A percentile compares a stretch with the other conserved stretches of the same genome.
These are phyloP conservation scores for Drosophila eugracilis DNA, from an alignment of 1,140 invertebrate species.

Conservation along the genomic window DNA sequence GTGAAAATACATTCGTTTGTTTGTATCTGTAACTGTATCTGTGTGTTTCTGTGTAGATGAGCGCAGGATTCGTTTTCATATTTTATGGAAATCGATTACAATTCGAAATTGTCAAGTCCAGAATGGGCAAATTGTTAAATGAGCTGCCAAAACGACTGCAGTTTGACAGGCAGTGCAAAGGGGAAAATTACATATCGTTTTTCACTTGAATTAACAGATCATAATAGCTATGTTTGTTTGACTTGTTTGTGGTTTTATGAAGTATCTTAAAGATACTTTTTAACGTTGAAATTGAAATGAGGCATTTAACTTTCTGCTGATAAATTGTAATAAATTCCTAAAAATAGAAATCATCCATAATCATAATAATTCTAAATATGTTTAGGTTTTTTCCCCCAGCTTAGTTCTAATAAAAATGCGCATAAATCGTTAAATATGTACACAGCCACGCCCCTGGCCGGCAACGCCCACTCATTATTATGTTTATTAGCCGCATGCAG, in stretches of 20 bases:
- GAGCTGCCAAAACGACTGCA: constrained; percentile 71
- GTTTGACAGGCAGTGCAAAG: constrained; percentile 40
- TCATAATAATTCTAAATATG: too few relatives aligned
- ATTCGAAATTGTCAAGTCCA: constrained; percentile 35
- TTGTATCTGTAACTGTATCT: constrained; percentile 28
- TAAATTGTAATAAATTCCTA: not conserved
- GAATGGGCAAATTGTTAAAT: constrained; percentile 66
- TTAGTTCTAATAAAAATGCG: not conserved
- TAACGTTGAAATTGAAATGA: not conserved
- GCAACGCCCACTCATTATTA: constrained; percentile 44
- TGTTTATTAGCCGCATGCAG: constrained; percentile 63
- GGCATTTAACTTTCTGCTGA: not conserved
- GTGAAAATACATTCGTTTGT: constrained; percentile 39
- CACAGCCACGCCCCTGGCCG: constrained; percentile 9
- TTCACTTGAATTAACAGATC: not conserved
- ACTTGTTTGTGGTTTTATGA: not conserved
- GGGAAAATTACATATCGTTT: not conserved
- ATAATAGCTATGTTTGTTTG: not conserved
- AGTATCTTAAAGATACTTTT: too few relatives aligned
- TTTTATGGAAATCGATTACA: constrained; percentile 54
- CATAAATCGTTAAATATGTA: constrained; percentile 28
- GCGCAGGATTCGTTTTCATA: constrained; percentile 46
- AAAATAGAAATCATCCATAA: not conserved
- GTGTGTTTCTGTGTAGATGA: constrained; percentile 37
- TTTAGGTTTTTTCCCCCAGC: too few relatives aligned